These are phyloP conservation scores for Diloba caeruleocephala DNA, from an alignment of 2,888 invertebrate genomes.

Conservation along the genomic window DNA sequence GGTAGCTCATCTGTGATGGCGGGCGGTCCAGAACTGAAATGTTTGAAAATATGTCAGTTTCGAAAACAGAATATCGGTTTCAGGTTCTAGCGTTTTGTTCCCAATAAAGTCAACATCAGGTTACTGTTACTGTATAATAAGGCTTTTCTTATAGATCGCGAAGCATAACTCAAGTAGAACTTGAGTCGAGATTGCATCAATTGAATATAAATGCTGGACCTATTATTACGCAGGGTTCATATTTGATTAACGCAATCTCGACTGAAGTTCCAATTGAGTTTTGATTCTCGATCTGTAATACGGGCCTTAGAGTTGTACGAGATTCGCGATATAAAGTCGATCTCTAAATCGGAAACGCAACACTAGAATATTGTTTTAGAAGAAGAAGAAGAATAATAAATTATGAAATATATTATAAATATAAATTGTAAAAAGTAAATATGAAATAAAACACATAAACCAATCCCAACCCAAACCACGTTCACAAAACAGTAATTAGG, in stretches of 20 bases:
- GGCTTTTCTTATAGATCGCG: not conserved
- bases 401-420: conserved; percentile 4
- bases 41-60: conserved; percentile 10
- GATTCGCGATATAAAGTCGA: no score
- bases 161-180: no score
- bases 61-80: not conserved
- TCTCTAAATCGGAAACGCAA: conserved; percentile 16
- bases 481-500: conserved; percentile 70
- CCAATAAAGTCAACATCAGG: not conserved
- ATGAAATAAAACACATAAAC: conserved; percentile 70
- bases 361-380: conserved; percentile 5
- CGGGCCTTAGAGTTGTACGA: no score
- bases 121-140: not conserved
- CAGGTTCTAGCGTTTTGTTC: conserved; percentile 29
- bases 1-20: conserved; percentile 96
- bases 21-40: conserved; percentile 95
- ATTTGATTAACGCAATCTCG: no score
- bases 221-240: no score
- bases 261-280: no score
- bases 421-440: conserved; percentile 24
- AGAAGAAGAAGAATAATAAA: not conserved
- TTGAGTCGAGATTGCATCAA: no score
- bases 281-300: no score
- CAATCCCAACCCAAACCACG: conserved; percentile 85
- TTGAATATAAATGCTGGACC: no score